Conservation (phyloP, 2,888 invertebrate species). For the Drosophila setosimentum region DNA sequence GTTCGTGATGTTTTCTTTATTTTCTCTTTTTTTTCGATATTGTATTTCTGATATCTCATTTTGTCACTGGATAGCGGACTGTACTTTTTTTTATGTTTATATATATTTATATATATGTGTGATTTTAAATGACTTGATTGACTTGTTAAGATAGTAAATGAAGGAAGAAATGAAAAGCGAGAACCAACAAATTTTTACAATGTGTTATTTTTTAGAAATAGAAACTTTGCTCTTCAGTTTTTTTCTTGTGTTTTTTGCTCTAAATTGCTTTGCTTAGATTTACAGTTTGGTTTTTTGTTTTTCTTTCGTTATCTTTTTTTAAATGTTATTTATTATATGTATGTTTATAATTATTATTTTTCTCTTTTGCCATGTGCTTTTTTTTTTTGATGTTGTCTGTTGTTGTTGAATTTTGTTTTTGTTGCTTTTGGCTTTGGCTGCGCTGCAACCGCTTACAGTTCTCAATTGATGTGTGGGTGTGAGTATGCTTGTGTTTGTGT, state of each 20-base stretch:
- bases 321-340: conserved; percentile 47
- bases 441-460: conserved; percentile 56
- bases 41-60: conserved; percentile 17
- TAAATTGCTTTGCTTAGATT: conserved; percentile 57
- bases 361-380: conserved; percentile 37
- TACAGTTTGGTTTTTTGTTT: conserved; percentile 51
- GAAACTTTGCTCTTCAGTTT: conserved; percentile 58
- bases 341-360: conserved; percentile 31
- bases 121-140: conserved; percentile 25
- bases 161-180: conserved; percentile 10
- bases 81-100: conserved; percentile 20
- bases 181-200: conserved; percentile 58
- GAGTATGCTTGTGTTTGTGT: conserved; percentile 22
- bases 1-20: conserved; percentile 44
- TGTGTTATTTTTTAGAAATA: conserved; percentile 44
- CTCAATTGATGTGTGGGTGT: conserved; percentile 19
- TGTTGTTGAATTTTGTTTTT: conserved; percentile 57
- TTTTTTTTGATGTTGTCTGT: conserved; percentile 42
- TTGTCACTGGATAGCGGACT: conserved; percentile 53
- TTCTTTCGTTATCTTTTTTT: conserved; percentile 6
- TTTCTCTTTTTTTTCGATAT: conserved; percentile 1
- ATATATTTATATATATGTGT: conserved; percentile 3
- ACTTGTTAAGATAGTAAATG: conserved; percentile 23
- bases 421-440: conserved; percentile 76
- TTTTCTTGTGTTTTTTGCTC: conserved; percentile 19